phyloP scores from a whole-genome alignment of 2,113 vertebrate genomes.

The human (Homo sapiens) region GRCh38 chr11:46058001-46058500 shows the following conservation, averaged over 20 bases:
- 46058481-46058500: neutral
- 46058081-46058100: constrained; percentile 18
- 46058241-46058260: neutral
- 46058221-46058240: neutral
- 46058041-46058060: constrained; percentile 7
- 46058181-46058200: neutral
- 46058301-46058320: neutral
- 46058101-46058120: neutral
- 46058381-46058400: neutral
- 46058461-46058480: neutral
- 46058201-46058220: neutral
- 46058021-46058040: constrained; percentile 48
- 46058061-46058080: neutral
- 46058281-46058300: neutral
- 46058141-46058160: neutral
- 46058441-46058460: neutral
- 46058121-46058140: neutral
- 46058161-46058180: neutral
- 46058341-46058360: constrained; percentile 37
- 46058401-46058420: neutral
- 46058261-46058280: neutral
- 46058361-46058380: neutral
- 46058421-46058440: neutral
- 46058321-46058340: neutral
- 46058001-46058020: constrained; percentile 33